These are phyloP conservation scores for Cinclus mexicanus DNA, from an alignment of 2,113 vertebrate species.

Conservation along the genomic window DNA sequence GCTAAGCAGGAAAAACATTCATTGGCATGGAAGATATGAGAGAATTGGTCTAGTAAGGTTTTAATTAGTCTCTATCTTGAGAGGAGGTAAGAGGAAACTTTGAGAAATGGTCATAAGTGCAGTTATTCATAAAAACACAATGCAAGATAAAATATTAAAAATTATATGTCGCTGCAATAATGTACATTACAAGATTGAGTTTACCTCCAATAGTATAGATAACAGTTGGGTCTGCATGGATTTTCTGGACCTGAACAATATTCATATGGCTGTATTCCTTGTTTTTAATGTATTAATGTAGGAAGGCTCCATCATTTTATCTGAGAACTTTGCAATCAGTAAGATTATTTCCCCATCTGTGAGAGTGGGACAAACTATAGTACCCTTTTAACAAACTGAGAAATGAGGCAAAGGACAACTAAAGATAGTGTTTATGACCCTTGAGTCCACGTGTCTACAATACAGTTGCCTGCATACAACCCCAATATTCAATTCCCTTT, in stretches of 20 bases:
- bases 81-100: not conserved
- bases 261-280: not conserved
- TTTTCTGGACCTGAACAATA: not conserved
- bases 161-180: not conserved
- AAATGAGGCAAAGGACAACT: slow-evolving; percentile 25
- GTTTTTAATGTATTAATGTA: not conserved
- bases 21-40: not conserved
- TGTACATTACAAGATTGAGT: not conserved
- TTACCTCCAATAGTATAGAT: not conserved
- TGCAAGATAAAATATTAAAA: not conserved
- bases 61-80: not conserved
- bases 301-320: not conserved
- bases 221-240: not conserved
- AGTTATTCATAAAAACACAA: not conserved
- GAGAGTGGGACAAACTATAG: not conserved
- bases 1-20: not conserved
- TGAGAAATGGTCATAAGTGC: not conserved
- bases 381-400: not conserved
- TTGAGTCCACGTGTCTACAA: not conserved
- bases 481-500: not conserved
- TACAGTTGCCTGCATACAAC: not conserved
- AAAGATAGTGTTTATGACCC: not conserved
- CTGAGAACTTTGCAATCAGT: not conserved
- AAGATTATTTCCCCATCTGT: not conserved
- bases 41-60: not conserved